Evolutionary conservation across 92 coral and sea anemone species (phyloP), one percentile per base, ranked within the genome.

Genomic region (Montipora capitata): DNA sequence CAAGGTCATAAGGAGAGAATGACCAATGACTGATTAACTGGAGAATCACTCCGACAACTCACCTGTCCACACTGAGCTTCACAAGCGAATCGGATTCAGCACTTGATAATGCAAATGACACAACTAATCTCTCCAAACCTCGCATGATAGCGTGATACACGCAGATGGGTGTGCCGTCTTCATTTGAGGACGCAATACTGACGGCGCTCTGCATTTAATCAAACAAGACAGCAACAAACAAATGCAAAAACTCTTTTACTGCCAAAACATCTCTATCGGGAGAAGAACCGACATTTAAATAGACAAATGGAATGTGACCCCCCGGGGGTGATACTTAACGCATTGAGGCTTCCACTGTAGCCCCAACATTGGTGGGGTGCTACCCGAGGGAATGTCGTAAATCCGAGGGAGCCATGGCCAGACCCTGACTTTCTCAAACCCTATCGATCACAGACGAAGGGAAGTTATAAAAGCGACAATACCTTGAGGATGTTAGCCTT

Each of bases 41-140:
- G 35, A 27, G 35, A 27, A 27, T 1, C 35, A 27, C 66, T 17
- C 17, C 7, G 7, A 10, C 52, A 7, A 80, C 94, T 51, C 68
- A 97, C 99, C 99, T 94, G 93, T 97, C 99, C 9, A 96, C 98
- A 73, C 99, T 97, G 12, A 97, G 94, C 52, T 97, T 97, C 17
- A 97, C 99, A 41, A 97, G 79, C 5, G 98, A 92, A 73, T 97
- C 99, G 17, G 98, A 94, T 76, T 96, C 96, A 16, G 96, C 93
- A 56, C 95, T 94, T 43, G 99, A 95, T 63, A 97, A 79, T 16
- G 98, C 96, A 83, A 97, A 97, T 18, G 99, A 97, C n/a, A 97
- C 99, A 57, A 97, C 99, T 10, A 97, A 93, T 81, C 99, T 83
- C 76, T 97, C 99, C 90, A 97, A 93, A 62, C 99, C 99, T 17